Conservation (phyloP, 2,113 vertebrate species). For the Myotis davidii region DNA sequence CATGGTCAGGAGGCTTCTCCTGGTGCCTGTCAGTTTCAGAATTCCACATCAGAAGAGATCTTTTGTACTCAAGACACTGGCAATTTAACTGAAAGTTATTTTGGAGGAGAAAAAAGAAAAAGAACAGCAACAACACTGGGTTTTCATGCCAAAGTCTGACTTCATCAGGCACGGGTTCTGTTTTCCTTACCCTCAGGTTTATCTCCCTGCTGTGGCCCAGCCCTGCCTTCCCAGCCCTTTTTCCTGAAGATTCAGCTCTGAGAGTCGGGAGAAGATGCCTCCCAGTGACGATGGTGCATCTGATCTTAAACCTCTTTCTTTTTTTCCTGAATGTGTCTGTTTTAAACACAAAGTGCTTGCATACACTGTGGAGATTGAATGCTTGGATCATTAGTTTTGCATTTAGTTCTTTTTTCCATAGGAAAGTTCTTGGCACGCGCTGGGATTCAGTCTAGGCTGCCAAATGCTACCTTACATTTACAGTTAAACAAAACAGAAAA, state of each 20-base stretch:
- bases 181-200: slow-evolving; percentile 36
- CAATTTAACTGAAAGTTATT: slow-evolving; percentile 71
- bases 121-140: slow-evolving; percentile 47
- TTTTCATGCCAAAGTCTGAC: slow-evolving; percentile 64
- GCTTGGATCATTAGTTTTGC: slow-evolving; percentile 42
- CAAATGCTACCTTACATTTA: slow-evolving; percentile 64
- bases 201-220: background rate
- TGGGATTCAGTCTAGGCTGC: background rate
- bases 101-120: slow-evolving; percentile 15
- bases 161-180: slow-evolving; percentile 33
- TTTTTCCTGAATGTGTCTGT: background rate
- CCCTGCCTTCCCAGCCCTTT: background rate
- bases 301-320: slow-evolving; percentile 29
- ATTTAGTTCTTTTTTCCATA: slow-evolving; percentile 36
- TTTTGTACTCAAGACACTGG: slow-evolving; percentile 46
- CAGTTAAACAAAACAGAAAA: slow-evolving; percentile 67
- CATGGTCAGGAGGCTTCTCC: slow-evolving; percentile 45
- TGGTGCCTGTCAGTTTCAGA: slow-evolving; percentile 58
- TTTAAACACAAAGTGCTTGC: background rate
- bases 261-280: slow-evolving; percentile 42
- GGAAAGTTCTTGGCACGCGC: slow-evolving; percentile 39
- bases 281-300: background rate
- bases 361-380: background rate
- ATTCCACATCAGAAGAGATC: slow-evolving; percentile 61
- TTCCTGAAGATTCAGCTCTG: slow-evolving; percentile 7